phyloP scores from a whole-genome alignment of 2,888 invertebrate genomes.

The Zygogramma bicolorata region DNA sequence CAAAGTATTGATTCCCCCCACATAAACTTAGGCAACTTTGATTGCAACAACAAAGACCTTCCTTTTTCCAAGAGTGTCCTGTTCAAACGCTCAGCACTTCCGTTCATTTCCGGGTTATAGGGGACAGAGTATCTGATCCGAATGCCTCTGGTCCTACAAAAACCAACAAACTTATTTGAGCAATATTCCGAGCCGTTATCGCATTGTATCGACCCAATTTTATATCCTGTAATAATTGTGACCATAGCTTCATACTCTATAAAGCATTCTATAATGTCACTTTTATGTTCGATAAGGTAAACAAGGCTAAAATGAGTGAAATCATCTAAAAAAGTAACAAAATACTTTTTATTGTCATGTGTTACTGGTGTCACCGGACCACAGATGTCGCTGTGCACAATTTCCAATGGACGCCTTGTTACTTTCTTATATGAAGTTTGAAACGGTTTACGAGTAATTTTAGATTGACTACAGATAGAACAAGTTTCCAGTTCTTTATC shows the following conservation, averaged over 20 bases:
- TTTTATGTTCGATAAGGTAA: constrained; percentile 10
- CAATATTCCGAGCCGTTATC: constrained; percentile 13
- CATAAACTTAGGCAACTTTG: constrained; percentile 13
- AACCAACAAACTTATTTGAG: constrained; percentile 6
- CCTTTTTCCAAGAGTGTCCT: constrained; percentile 16
- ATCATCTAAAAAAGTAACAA: constrained; percentile 1
- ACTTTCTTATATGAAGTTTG: constrained; percentile 5
- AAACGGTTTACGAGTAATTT: constrained; percentile 20
- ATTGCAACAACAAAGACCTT: constrained; percentile 10
- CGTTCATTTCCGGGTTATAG: too few relatives aligned
- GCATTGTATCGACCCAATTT: constrained; percentile 15
- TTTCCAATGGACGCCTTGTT: constrained; percentile 5
- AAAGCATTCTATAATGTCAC: constrained; percentile 6
- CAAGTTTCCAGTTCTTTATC: constrained; percentile 8
- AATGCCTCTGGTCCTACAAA: constrained; percentile 12
- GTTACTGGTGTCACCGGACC: neutral
- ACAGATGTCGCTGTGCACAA: too few relatives aligned
- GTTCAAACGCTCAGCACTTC: too few relatives aligned
- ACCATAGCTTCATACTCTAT: constrained; percentile 6
- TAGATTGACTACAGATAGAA: constrained; percentile 1
- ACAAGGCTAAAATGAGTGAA: too few relatives aligned
- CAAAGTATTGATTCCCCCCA: constrained; percentile 22
- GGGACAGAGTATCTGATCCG: constrained; percentile 2
- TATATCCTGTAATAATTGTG: constrained; percentile 6
- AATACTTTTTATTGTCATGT: neutral